phyloP scores from a whole-genome alignment of 2,888 invertebrate genomes.

The Spilosoma lubricipeda region DNA sequence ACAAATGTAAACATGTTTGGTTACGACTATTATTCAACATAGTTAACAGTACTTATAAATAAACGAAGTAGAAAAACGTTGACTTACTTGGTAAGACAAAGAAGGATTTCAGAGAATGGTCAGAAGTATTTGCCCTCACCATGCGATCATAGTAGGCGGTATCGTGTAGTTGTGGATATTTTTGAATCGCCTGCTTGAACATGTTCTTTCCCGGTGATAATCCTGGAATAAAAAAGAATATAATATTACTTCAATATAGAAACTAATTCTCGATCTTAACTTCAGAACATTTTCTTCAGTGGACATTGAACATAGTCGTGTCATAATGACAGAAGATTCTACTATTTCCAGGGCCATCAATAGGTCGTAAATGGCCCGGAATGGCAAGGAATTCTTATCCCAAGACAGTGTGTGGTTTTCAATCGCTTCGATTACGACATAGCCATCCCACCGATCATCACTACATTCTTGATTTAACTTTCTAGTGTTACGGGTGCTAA shows the following conservation, averaged over 20 bases:
- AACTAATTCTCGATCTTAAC: too few relatives aligned
- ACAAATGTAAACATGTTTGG: too few relatives aligned
- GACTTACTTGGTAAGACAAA: constrained; percentile 87
- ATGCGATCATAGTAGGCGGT: constrained; percentile 87
- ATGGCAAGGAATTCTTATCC: too few relatives aligned
- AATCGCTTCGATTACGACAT: too few relatives aligned
- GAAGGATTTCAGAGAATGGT: constrained; percentile 57
- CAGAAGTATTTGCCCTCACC: constrained; percentile 78
- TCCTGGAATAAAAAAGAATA: constrained; percentile 80
- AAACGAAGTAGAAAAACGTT: neutral
- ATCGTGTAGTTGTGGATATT: constrained; percentile 95
- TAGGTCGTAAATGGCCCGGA: too few relatives aligned
- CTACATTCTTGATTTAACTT: neutral
- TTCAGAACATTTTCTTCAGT: too few relatives aligned
- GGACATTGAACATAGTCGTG: neutral
- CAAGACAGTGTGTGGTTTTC: too few relatives aligned
- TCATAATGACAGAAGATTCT: too few relatives aligned
- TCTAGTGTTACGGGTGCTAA: neutral
- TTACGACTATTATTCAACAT: neutral
- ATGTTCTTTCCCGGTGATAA: constrained; percentile 90
- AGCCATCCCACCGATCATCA: too few relatives aligned
- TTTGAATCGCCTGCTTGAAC: constrained; percentile 89
- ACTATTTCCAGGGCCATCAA: too few relatives aligned
- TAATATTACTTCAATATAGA: too few relatives aligned
- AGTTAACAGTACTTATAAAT: neutral